These are phyloP conservation scores for Leucoraja erinaceus DNA, from an alignment of 2,113 vertebrate genomes.

Conservation along the genomic window DNA sequence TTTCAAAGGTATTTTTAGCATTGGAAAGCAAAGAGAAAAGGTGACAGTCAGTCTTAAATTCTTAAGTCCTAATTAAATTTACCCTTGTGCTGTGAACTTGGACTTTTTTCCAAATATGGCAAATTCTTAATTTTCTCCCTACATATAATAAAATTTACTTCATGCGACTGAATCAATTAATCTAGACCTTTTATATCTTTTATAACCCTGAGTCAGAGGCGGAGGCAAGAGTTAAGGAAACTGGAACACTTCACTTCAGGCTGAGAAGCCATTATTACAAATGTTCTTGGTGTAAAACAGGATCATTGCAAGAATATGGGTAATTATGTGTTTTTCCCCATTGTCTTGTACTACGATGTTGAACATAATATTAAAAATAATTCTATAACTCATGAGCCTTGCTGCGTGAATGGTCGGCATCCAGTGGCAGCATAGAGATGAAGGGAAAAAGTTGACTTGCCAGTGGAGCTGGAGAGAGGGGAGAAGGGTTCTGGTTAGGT, in stretches of 20 bases:
- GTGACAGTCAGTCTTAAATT: background rate
- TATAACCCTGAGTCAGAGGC: background rate
- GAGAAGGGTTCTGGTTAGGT: too few relatives aligned
- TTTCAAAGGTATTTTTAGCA: constrained; percentile 4
- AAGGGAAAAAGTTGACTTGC: too few relatives aligned
- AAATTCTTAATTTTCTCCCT: constrained; percentile 19
- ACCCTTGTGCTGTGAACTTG: constrained; percentile 10
- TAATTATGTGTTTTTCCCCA: too few relatives aligned
- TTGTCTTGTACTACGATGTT: background rate
- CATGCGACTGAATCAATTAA: constrained; percentile 11
- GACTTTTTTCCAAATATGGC: constrained; percentile 6
- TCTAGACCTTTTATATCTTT: background rate
- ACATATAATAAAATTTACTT: constrained; percentile 19
- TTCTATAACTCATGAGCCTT: background rate
- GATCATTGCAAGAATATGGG: background rate
- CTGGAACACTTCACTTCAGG: background rate
- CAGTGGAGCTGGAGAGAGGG: too few relatives aligned
- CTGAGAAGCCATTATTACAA: background rate
- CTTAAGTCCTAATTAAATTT: constrained; percentile 29
- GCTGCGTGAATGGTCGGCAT: too few relatives aligned
- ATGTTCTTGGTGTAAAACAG: background rate
- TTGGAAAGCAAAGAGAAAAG: background rate
- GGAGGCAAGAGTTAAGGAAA: background rate
- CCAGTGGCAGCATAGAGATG: too few relatives aligned
- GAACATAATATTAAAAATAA: background rate